Evolutionary conservation across 2,797 vertebrate genomes (phyloP), one percentile per base, ranked within the genome.

Genomic region (Sebastes nivosus): DNA sequence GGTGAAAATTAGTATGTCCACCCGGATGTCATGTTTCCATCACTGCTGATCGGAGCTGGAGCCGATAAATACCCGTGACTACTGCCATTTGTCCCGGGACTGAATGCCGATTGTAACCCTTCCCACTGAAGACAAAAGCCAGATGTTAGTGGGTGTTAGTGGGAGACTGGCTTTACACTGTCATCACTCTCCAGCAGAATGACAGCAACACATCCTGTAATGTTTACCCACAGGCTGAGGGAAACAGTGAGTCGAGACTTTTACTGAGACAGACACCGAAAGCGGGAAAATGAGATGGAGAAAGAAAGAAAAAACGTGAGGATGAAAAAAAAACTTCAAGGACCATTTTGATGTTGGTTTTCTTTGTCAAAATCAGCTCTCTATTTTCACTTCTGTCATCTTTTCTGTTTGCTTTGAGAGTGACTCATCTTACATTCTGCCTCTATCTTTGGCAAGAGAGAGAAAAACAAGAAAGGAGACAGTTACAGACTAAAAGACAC

Each of bases 371-470:
- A 63, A 54, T 72, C 61, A 34, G 65, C 54, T 58, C 74, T 78
- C 29, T 66, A 34, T 86, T 76, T 87, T 74, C 57, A 74, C 38
- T 58, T 30, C 73, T 57, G 71, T 77, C 38, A 8, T 73, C 38
- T 50, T 82, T 70, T 69, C 25, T 72, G 24, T 67, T 64, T 82
- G 64, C 29, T 74, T 82, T 42, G 67, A 1, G 8, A 42, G 64
- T 75, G 80, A 81, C 79, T 90, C 77, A 77, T 84, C 82, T 87
- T 38, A 34, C 58, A 72, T 74, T 60, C 74, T 36, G 75, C 38
- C 50, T 73, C 65, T 27, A 66, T 79, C 69, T 76, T 76, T 38
- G 36, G 13, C 36, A 0, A 38, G 36, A 38, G 36, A 38, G 36
- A 38, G 36, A 38, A 38, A 38, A 38, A 38, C 36, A 38, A 38